Evolutionary conservation across 1,140 invertebrate genomes (phyloP).

Genomic region (Caenorhabditis remanei): DNA sequence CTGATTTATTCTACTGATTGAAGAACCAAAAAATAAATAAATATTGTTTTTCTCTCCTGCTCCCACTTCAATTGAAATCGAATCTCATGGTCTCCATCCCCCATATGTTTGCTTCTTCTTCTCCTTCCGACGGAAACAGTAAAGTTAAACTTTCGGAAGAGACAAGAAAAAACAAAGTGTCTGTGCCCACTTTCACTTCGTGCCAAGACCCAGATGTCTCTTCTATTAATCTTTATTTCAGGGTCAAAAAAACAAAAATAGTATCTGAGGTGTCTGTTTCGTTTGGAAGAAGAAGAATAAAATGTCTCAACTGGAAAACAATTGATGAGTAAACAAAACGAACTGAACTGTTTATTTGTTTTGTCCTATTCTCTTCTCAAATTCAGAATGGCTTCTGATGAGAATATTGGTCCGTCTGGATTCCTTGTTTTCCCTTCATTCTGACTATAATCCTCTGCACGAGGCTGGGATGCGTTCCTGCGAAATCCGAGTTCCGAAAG

Average conservation of each 20-base stretch:
- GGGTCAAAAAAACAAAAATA: constrained; percentile 49
- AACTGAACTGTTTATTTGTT: constrained; percentile 45
- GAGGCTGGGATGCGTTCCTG: no score
- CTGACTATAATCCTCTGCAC: not conserved
- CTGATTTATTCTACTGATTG: not conserved
- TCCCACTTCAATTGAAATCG: not conserved
- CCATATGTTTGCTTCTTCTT: constrained; percentile 20
- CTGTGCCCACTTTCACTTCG: not conserved
- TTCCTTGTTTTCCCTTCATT: not conserved
- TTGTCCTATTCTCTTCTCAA: constrained; percentile 8
- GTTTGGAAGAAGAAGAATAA: not conserved
- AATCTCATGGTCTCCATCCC: not conserved
- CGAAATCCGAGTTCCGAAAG: no score
- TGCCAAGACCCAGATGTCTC: constrained; percentile 44
- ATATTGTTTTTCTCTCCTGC: not conserved
- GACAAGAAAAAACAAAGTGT: not conserved
- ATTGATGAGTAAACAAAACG: not conserved
- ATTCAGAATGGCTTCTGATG: constrained; percentile 17
- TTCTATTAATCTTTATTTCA: constrained; percentile 7
- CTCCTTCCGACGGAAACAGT: not conserved
- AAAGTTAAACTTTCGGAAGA: not conserved
- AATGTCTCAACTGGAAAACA: constrained; percentile 45
- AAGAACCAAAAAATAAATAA: constrained; percentile 7
- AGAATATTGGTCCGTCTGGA: not conserved
- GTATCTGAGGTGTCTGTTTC: constrained; percentile 26